phyloP scores from a whole-genome alignment of 2,113 vertebrate genomes.

The Etia nguti region DNA sequence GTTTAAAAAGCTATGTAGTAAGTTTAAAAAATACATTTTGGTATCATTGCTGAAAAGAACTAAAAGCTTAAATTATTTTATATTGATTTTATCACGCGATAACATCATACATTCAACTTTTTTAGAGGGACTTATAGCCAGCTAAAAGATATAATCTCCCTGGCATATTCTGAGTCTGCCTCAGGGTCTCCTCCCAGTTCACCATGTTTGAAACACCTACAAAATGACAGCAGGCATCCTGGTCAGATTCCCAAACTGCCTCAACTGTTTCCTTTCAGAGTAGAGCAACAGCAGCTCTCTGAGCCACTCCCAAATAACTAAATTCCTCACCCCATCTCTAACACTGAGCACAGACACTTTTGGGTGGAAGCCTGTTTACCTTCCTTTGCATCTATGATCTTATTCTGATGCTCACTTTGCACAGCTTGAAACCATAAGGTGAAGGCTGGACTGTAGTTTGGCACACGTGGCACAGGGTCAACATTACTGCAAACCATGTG shows the following conservation, averaged over 20 bases:
- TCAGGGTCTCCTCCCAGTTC: not conserved
- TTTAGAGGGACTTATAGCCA: not conserved
- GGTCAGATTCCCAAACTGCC: not conserved
- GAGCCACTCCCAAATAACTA: not conserved
- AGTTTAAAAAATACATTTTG: not conserved
- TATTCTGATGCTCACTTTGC: not conserved
- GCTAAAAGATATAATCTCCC: not conserved
- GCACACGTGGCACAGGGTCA: not conserved
- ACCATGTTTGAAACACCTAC: not conserved
- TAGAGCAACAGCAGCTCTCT: not conserved
- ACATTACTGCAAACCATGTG: not conserved
- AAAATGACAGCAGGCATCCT: not conserved
- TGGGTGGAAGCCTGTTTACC: not conserved
- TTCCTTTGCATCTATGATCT: not conserved
- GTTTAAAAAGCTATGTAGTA: rapidly evolving
- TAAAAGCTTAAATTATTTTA: rapidly evolving
- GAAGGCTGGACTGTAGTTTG: not conserved
- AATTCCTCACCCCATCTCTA: not conserved
- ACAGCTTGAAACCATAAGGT: not conserved
- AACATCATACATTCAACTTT: not conserved
- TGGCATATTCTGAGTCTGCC: not conserved
- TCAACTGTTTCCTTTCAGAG: not conserved
- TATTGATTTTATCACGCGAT: not conserved
- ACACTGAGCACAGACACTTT: not conserved
- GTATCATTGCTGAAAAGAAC: not conserved